Conservation (phyloP, 2,797 vertebrate genomes). For the Melanotaenia maccullochi region DNA sequence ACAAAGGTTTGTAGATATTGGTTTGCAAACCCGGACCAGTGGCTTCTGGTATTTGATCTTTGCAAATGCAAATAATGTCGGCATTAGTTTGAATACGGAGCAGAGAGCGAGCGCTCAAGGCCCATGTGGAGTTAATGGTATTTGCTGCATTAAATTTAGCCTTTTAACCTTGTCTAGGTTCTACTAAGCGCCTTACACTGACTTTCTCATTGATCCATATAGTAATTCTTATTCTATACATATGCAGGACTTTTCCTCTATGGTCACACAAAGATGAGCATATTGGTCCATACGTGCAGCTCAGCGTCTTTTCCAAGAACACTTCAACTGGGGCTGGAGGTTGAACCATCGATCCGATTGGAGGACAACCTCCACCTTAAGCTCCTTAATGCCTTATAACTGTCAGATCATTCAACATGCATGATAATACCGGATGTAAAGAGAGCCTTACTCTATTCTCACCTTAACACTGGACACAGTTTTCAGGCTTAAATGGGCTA, state of each 20-base stretch:
- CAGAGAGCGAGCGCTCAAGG: not conserved
- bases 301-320: not conserved
- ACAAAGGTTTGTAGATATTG: not conserved
- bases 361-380: not conserved
- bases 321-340: not conserved
- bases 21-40: not conserved
- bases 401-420: not conserved
- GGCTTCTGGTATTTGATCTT: not conserved
- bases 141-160: not conserved
- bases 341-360: not conserved
- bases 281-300: no score
- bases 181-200: not conserved
- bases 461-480: not conserved
- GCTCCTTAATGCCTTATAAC: not conserved
- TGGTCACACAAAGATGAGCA: not conserved
- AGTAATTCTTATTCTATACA: not conserved
- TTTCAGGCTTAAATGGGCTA: constrained; percentile 1
- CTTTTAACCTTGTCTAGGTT: constrained; percentile 1
- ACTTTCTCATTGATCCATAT: not conserved
- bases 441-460: not conserved
- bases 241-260: not conserved
- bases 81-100: not conserved
- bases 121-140: not conserved
- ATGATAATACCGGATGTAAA: not conserved
- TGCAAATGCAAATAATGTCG: not conserved